These are phyloP conservation scores for Falcunculus frontatus DNA, from an alignment of 2,113 vertebrate species.

Conservation along the genomic window DNA sequence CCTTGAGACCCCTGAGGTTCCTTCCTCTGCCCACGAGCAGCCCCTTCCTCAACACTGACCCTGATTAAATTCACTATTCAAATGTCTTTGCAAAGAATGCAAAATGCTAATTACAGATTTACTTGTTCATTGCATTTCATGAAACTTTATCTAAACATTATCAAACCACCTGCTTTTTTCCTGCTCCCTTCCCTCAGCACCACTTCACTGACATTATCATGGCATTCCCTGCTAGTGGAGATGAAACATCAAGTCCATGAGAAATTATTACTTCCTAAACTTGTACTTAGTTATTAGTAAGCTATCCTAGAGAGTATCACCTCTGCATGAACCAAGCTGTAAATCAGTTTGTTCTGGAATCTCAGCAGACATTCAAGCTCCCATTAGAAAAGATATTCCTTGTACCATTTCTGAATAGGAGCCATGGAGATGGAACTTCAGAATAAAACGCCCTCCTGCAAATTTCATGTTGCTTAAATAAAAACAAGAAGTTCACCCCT, in stretches of 20 bases:
- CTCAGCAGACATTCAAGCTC: not conserved
- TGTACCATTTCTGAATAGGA: not conserved
- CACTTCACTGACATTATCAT: not conserved
- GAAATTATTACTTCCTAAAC: not conserved
- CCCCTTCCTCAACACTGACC: accelerated
- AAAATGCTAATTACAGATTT: not conserved
- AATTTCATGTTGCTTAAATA: not conserved
- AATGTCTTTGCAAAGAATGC: not conserved
- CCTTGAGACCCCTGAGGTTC: not conserved
- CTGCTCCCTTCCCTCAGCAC: not conserved
- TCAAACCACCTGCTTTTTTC: not conserved
- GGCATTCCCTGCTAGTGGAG: not conserved
- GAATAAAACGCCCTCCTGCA: not conserved
- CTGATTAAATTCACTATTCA: not conserved
- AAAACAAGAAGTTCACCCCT: not conserved
- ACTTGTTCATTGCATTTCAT: not conserved
- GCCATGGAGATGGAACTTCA: not conserved
- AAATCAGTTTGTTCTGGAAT: not conserved
- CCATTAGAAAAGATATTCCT: not conserved
- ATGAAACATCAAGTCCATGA: not conserved
- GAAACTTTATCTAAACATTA: not conserved
- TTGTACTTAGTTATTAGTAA: not conserved
- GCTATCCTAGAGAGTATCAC: not conserved
- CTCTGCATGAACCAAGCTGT: not conserved
- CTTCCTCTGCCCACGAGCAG: not conserved